phyloP scores from a whole-genome alignment of 2,888 invertebrate genomes.

The Psylliodes chrysocephalus region DNA sequence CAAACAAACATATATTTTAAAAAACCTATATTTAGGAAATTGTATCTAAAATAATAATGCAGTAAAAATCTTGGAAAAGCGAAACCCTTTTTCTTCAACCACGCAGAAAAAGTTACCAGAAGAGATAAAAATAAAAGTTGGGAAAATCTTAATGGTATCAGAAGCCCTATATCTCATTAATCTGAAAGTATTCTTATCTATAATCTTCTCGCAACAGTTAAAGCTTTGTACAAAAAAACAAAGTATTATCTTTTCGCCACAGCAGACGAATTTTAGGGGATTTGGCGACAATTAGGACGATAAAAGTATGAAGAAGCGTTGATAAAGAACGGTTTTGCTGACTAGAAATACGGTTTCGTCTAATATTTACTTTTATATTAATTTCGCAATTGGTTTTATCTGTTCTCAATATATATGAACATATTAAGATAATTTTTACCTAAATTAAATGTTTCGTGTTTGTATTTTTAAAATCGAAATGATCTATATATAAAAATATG shows the following conservation, averaged over 20 bases:
- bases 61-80: too few species aligned
- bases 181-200: neutral
- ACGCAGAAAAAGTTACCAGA: neutral
- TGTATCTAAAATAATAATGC: too few species aligned
- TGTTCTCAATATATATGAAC: too few species aligned
- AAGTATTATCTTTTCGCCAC: neutral
- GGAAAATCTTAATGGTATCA: neutral
- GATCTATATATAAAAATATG: too few species aligned
- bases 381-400: slow-evolving; percentile 5
- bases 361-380: slow-evolving; percentile 16
- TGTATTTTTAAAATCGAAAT: too few species aligned
- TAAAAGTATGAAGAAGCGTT: slow-evolving; percentile 6
- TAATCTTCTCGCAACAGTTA: slow-evolving; percentile 6
- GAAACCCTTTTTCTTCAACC: neutral
- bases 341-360: neutral
- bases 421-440: too few species aligned
- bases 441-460: too few species aligned
- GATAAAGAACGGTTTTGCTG: slow-evolving; percentile 8
- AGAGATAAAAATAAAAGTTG: neutral
- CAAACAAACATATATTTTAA: too few species aligned
- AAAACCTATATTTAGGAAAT: too few species aligned
- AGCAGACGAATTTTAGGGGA: neutral
- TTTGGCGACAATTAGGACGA: slow-evolving; percentile 5
- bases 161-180: neutral
- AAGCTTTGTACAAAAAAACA: neutral